A percentile compares a stretch with the other conserved stretches of the same genome.
phyloP scores from a whole-genome alignment of 1,140 invertebrate genomes.

The Drosophila kanapiae region DNA sequence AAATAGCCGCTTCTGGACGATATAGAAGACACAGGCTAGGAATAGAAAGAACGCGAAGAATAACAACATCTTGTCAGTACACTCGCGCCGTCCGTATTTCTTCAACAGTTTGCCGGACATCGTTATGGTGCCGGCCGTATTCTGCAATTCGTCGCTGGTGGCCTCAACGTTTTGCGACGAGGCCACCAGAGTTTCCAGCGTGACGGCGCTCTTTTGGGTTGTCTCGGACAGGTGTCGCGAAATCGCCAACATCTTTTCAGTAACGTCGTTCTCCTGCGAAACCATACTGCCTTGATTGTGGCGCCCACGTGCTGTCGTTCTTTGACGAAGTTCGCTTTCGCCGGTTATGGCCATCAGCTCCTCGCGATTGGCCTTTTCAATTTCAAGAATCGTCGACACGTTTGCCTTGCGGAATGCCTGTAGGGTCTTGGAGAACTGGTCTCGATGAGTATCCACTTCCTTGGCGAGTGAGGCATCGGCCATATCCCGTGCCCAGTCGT shows the following conservation, averaged over 20 bases:
- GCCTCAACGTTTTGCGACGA: slow-evolving; percentile 89
- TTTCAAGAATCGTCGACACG: slow-evolving; percentile 90
- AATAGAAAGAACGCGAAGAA: slow-evolving; percentile 97
- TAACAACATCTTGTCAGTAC: slow-evolving; percentile 97
- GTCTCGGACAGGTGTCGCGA: slow-evolving; percentile 94
- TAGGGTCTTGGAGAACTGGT: slow-evolving; percentile 89
- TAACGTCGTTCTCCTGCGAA: slow-evolving; percentile 87
- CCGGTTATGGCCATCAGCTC: slow-evolving; percentile 88
- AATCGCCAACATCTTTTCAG: slow-evolving; percentile 93
- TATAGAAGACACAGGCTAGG: slow-evolving; percentile 95
- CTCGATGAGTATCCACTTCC: slow-evolving; percentile 89
- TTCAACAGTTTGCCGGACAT: slow-evolving; percentile 96
- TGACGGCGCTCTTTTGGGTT: slow-evolving; percentile 93
- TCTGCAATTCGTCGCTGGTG: slow-evolving; percentile 94
- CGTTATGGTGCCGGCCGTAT: slow-evolving; percentile 93
- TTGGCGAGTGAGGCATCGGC: slow-evolving; percentile 87
- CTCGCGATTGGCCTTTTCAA: slow-evolving; percentile 90
- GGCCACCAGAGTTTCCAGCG: slow-evolving; percentile 92
- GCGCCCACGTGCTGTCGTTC: slow-evolving; percentile 63
- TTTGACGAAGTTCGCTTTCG: slow-evolving; percentile 87
- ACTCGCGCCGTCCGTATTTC: slow-evolving; percentile 97
- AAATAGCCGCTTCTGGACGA: slow-evolving; percentile 95
- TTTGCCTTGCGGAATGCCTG: slow-evolving; percentile 92
- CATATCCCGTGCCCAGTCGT: slow-evolving; percentile 88
- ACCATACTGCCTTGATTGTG: slow-evolving; percentile 79